phyloP scores from a whole-genome alignment of 2,888 invertebrate genomes.

The Atrina japonica region DNA sequence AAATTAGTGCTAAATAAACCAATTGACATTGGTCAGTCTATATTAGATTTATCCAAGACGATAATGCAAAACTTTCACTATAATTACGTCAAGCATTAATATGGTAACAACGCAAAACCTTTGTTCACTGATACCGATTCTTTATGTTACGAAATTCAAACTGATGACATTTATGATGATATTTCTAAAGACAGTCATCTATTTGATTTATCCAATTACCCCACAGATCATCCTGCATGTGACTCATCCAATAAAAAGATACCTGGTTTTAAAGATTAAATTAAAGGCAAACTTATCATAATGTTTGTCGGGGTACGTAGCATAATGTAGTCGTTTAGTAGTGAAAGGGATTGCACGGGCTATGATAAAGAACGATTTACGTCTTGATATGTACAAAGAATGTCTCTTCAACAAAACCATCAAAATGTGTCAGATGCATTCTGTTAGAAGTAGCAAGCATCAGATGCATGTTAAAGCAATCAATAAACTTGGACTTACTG shows the following conservation, averaged over 20 bases:
- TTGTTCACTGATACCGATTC: constrained; percentile 33
- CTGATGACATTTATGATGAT: constrained; percentile 16
- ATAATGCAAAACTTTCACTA: constrained; percentile 36
- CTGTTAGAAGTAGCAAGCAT: constrained; percentile 46
- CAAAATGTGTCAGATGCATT: no score
- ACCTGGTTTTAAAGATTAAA: not conserved
- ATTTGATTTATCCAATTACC: constrained; percentile 16
- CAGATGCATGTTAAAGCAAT: constrained; percentile 43
- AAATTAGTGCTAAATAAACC: constrained; percentile 30
- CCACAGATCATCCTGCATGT: constrained; percentile 10
- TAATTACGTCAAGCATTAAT: constrained; percentile 19
- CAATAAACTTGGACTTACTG: constrained; percentile 44
- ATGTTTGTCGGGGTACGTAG: constrained; percentile 21
- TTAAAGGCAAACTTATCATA: not conserved
- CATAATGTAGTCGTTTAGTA: no score
- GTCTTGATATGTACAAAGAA: constrained; percentile 45
- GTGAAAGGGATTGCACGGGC: constrained; percentile 45
- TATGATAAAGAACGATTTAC: constrained; percentile 45
- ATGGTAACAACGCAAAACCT: constrained; percentile 11
- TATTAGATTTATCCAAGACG: constrained; percentile 21
- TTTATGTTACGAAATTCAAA: constrained; percentile 21
- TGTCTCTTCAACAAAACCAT: constrained; percentile 40
- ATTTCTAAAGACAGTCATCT: not conserved
- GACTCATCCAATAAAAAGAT: constrained; percentile 10
- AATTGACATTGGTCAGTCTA: constrained; percentile 15